Percentiles rank a stretch among this genome's conserved stretches.
phyloP scores from a whole-genome alignment of 2,888 invertebrate genomes.

The Thecocarcelia acutangulata region DNA sequence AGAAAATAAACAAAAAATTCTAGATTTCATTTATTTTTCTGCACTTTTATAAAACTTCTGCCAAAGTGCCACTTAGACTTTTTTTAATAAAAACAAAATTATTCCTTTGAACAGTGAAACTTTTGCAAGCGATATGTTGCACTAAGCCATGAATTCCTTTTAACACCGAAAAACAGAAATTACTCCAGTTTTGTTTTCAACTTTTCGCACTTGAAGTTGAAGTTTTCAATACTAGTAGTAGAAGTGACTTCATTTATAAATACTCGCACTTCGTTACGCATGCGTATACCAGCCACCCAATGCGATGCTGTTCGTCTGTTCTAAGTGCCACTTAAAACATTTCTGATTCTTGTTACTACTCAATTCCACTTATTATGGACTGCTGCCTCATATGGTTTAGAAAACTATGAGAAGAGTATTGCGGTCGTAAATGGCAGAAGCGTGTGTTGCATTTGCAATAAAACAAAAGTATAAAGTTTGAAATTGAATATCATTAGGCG shows the following conservation, averaged over 20 bases:
- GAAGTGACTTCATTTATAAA: constrained; percentile 22
- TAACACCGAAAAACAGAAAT: constrained; percentile 32
- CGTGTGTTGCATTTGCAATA: constrained; percentile 23
- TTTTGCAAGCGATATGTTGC: constrained; percentile 4
- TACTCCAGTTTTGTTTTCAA: constrained; percentile 6
- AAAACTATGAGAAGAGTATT: constrained; percentile 10
- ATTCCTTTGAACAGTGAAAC: neutral
- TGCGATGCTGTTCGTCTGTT: constrained; percentile 40
- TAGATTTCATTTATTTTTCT: constrained; percentile 53
- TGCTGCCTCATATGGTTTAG: neutral
- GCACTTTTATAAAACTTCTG: constrained; percentile 33
- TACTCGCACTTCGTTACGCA: neutral
- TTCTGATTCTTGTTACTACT: constrained; percentile 40
- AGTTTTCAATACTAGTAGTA: neutral
- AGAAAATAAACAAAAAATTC: neutral
- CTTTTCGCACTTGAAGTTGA: constrained; percentile 10
- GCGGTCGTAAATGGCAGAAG: constrained; percentile 36
- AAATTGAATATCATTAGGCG: neutral
- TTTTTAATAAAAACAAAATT: constrained; percentile 56
- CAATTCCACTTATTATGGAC: constrained; percentile 38
- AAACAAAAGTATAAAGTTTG: constrained; percentile 18
- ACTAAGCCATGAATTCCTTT: constrained; percentile 25
- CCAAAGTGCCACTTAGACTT: constrained; percentile 56
- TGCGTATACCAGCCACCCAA: constrained; percentile 63
- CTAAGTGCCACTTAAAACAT: constrained; percentile 23